Evolutionary conservation across 2,888 invertebrate species (phyloP).

Genomic region (Ophioninae sp.): DNA sequence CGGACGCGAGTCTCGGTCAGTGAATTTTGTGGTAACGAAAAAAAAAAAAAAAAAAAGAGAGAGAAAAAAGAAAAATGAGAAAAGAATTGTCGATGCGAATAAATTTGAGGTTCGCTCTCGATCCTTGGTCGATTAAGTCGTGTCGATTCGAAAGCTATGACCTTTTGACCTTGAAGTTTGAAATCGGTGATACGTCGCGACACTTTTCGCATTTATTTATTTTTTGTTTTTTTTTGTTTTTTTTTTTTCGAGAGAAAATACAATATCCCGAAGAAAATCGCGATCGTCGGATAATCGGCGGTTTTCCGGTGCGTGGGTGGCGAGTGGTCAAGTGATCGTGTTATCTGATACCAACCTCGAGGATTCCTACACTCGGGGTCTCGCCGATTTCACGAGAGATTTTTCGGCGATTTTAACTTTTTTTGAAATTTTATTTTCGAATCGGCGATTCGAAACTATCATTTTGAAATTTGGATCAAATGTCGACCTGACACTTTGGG

Average conservation of each 20-base stretch:
- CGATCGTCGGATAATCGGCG: background rate
- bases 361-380: background rate
- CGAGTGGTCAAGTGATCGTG: background rate
- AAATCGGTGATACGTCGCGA: background rate
- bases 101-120: background rate
- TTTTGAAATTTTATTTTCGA: background rate
- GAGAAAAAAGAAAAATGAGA: too few species aligned
- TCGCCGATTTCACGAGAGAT: background rate
- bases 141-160: background rate
- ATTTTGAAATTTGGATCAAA: too few species aligned
- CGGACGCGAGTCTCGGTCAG: background rate
- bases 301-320: too few species aligned
- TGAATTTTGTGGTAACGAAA: conserved; percentile 1
- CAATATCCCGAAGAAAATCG: background rate
- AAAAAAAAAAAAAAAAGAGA: background rate
- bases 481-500: background rate
- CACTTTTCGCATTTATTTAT: background rate
- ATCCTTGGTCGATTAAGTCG: background rate
- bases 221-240: background rate
- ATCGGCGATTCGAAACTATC: too few species aligned
- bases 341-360: background rate
- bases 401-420: background rate
- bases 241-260: background rate
- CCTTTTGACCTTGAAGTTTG: background rate
- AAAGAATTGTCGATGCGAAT: too few species aligned